phyloP scores from a whole-genome alignment of 1,140 invertebrate genomes.

The Neodiprion pinetum region DNA sequence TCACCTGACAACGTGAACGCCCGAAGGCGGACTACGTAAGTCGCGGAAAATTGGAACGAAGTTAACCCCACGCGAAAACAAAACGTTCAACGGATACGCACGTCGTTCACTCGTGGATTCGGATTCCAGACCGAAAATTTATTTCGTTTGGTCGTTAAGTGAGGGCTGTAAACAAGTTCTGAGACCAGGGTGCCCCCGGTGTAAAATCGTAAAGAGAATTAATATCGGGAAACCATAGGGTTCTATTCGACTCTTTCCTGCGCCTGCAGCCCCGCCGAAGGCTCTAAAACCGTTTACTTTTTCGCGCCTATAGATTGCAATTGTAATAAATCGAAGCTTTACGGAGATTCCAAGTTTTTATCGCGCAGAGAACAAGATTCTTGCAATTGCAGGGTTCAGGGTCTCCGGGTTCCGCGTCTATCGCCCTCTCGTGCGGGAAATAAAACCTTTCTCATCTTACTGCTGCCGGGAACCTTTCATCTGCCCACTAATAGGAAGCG shows the following conservation, averaged over 20 bases:
- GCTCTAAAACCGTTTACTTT: background rate
- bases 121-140: no score
- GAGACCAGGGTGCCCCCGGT: background rate
- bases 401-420: background rate
- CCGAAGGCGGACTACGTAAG: no score
- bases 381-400: background rate
- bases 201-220: background rate
- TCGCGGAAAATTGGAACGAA: no score
- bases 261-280: background rate
- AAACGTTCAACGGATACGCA: no score
- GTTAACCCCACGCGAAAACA: no score
- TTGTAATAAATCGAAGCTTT: background rate
- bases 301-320: background rate
- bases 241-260: background rate
- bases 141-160: background rate
- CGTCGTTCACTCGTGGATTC: no score
- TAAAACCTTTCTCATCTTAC: background rate
- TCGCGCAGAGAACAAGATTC: background rate
- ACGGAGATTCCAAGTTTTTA: background rate
- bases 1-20: no score
- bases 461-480: background rate
- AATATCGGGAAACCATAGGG: background rate
- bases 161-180: background rate
- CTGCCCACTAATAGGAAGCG: constrained; percentile 1
- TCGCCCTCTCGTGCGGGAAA: background rate